Percentiles rank a stretch among this genome's conserved stretches.
phyloP scores from a whole-genome alignment of 2,888 invertebrate species.

The Dermolepida albohirtum region DNA sequence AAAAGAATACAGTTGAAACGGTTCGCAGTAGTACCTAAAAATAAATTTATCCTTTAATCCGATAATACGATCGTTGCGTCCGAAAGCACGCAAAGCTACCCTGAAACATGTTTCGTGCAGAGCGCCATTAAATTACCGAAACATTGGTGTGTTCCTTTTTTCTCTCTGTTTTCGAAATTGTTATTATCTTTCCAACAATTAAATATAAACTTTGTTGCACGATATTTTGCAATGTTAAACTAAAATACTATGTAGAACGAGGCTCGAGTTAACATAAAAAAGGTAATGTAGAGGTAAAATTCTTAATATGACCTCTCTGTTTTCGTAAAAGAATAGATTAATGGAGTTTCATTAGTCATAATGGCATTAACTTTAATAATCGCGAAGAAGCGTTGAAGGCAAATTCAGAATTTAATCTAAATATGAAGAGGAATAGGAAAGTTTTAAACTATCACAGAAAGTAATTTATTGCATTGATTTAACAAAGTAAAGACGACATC shows the following conservation, averaged over 20 bases:
- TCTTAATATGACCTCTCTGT: too few relatives aligned
- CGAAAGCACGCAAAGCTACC: conserved; percentile 31
- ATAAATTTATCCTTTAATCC: conserved; percentile 36
- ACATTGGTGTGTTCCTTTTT: conserved; percentile 23
- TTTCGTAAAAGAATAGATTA: too few relatives aligned
- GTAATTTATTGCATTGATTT: too few relatives aligned
- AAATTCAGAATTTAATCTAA: too few relatives aligned
- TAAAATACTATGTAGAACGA: too few relatives aligned
- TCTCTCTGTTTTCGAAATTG: conserved; percentile 25
- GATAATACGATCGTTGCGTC: conserved; percentile 27
- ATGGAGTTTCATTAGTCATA: too few relatives aligned
- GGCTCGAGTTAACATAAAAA: neutral
- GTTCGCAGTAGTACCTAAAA: conserved; percentile 26
- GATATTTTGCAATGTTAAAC: conserved; percentile 9
- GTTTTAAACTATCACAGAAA: too few relatives aligned
- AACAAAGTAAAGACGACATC: too few relatives aligned
- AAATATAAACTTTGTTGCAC: conserved; percentile 21
- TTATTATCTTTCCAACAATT: conserved; percentile 30
- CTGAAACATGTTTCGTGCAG: conserved; percentile 24
- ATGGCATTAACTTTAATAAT: too few relatives aligned
- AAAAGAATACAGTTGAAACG: conserved; percentile 15
- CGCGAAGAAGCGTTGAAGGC: too few relatives aligned
- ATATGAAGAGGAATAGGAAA: too few relatives aligned
- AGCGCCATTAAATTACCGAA: conserved; percentile 17
- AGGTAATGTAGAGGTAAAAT: neutral